Percentiles rank a stretch among this genome's conserved stretches.
phyloP scores from a whole-genome alignment of 2,888 invertebrate genomes.

The Latheticus oryzae region DNA sequence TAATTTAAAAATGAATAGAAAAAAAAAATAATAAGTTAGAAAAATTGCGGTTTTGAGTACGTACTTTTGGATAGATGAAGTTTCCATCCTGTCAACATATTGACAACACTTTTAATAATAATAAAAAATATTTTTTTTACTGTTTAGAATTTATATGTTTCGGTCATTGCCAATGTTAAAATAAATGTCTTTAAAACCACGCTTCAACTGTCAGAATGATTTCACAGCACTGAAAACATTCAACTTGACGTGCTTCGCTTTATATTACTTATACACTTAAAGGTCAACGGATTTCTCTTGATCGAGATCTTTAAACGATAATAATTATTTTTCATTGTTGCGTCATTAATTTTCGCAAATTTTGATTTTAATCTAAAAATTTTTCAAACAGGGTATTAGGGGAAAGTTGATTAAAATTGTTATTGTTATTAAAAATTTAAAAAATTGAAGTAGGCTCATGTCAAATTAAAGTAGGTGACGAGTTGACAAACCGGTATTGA shows the following conservation, averaged over 20 bases:
- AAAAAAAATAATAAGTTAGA: too few relatives aligned
- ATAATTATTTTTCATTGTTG: neutral
- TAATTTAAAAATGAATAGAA: too few relatives aligned
- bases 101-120: neutral
- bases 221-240: constrained; percentile 29
- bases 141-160: neutral
- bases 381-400: too few relatives aligned
- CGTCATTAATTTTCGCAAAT: too few relatives aligned
- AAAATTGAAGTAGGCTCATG: neutral
- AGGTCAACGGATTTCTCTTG: constrained; percentile 37
- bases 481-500: neutral
- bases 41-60: too few relatives aligned
- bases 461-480: neutral
- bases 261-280: constrained; percentile 32
- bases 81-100: constrained; percentile 39
- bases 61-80: constrained; percentile 35
- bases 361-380: too few relatives aligned
- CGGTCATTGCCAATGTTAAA: constrained; percentile 28
- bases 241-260: constrained; percentile 31
- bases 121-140: constrained; percentile 3
- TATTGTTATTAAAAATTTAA: neutral
- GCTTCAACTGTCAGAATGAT: constrained; percentile 4
- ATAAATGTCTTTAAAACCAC: constrained; percentile 1
- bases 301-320: constrained; percentile 16
- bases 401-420: too few relatives aligned